Percentiles rank a stretch among this genome's conserved stretches.
phyloP scores from a whole-genome alignment of 1,140 invertebrate genomes.

The Apis cerana region DNA sequence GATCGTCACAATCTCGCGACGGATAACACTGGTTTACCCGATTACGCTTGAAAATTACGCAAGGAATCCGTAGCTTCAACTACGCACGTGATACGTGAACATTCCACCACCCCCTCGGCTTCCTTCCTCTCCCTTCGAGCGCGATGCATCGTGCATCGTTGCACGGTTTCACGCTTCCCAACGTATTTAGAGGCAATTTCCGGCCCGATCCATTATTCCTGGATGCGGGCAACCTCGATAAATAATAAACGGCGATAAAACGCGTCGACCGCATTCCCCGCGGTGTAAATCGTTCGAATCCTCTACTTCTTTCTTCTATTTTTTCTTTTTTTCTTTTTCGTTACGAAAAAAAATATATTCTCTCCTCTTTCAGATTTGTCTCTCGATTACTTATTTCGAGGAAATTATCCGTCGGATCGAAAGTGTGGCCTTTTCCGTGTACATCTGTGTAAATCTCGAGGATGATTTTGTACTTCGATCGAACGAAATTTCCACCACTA shows the following conservation, averaged over 20 bases:
- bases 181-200: slow-evolving; percentile 44
- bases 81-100: slow-evolving; percentile 1
- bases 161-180: slow-evolving; percentile 43
- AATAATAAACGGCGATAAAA: slow-evolving; percentile 49
- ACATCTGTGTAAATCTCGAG: slow-evolving; percentile 28
- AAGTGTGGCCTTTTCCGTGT: not conserved
- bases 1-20: slow-evolving; percentile 46
- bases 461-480: slow-evolving; percentile 61
- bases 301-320: not conserved
- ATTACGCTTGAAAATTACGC: slow-evolving; percentile 56
- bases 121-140: slow-evolving; percentile 13
- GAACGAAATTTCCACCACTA: slow-evolving; percentile 19
- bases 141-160: slow-evolving; percentile 14
- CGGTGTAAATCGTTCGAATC: slow-evolving; percentile 7
- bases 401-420: not conserved
- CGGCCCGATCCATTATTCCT: slow-evolving; percentile 26
- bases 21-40: slow-evolving; percentile 31
- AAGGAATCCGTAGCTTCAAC: slow-evolving; percentile 35
- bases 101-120: not conserved
- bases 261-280: slow-evolving; percentile 11
- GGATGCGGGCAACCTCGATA: slow-evolving; percentile 28
- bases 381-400: not conserved
- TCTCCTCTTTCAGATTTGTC: not conserved
- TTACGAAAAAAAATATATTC: not conserved
- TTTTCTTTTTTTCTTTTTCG: not conserved